Conservation (phyloP, 2,113 vertebrate species). For the Chunga burmeisteri region DNA sequence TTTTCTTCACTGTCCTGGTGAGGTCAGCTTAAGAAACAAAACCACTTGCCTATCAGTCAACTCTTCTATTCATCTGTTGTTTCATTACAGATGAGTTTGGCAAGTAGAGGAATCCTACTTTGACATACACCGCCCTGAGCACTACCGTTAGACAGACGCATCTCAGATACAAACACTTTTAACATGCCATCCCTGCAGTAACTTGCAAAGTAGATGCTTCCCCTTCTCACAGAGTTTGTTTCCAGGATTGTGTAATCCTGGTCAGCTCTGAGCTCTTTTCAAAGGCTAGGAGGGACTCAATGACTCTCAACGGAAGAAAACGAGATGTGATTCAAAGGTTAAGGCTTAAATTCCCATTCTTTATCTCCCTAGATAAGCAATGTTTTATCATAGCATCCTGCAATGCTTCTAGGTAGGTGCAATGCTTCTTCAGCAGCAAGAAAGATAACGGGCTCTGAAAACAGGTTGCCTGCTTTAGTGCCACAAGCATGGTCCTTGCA, state of each 20-base stretch:
- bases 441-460: neutral
- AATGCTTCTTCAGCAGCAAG: neutral
- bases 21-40: neutral
- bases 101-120: neutral
- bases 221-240: neutral
- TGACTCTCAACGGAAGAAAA: neutral
- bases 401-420: neutral
- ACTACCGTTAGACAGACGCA: neutral
- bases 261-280: neutral
- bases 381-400: neutral
- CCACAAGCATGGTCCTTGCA: neutral
- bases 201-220: neutral
- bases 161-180: neutral
- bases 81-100: neutral
- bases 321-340: neutral
- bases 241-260: neutral
- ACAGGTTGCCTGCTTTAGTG: neutral
- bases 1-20: neutral
- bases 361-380: neutral
- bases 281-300: neutral
- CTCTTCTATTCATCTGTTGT: neutral
- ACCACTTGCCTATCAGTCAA: neutral
- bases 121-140: neutral
- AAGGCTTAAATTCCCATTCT: neutral
- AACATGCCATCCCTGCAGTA: neutral